Conservation (phyloP, 2,797 vertebrate species). For the Chiroxiphia lanceolata region DNA sequence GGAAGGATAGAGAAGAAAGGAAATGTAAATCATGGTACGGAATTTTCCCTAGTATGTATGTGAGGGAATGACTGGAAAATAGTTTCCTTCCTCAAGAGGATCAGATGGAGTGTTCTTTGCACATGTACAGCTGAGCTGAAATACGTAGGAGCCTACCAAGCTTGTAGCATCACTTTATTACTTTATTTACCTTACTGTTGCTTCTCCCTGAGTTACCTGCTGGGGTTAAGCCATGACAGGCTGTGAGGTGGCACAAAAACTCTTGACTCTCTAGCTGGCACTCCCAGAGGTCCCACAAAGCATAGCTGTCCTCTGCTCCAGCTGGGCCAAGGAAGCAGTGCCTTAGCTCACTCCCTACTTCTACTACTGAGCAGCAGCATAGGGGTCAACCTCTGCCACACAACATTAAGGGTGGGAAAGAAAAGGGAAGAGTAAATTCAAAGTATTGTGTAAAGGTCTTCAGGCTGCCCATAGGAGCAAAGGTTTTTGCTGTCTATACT, state of each 20-base stretch:
- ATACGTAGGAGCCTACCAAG: not conserved
- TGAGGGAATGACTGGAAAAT: not conserved
- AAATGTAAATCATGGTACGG: not conserved
- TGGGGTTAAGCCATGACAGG: not conserved
- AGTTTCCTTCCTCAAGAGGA: not conserved
- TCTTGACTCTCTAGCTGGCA: not conserved
- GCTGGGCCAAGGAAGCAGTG: not conserved
- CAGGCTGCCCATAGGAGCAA: not conserved
- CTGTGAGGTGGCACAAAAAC: not conserved
- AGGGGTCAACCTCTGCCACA: not conserved
- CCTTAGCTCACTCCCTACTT: not conserved
- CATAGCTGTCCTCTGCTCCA: not conserved
- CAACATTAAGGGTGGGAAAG: not conserved
- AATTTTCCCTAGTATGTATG: not conserved
- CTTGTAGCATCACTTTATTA: not conserved
- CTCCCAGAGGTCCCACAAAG: not conserved
- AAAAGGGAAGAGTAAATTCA: not conserved
- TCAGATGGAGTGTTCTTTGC: not conserved
- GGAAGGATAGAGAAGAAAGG: not conserved
- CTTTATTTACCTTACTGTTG: not conserved
- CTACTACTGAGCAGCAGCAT: not conserved
- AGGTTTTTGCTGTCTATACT: not conserved
- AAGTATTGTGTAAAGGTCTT: not conserved
- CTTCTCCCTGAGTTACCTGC: not conserved
- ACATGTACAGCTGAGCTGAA: not conserved